Conservation (phyloP, 2,888 invertebrate species). For the Netelia fuscicornis region DNA sequence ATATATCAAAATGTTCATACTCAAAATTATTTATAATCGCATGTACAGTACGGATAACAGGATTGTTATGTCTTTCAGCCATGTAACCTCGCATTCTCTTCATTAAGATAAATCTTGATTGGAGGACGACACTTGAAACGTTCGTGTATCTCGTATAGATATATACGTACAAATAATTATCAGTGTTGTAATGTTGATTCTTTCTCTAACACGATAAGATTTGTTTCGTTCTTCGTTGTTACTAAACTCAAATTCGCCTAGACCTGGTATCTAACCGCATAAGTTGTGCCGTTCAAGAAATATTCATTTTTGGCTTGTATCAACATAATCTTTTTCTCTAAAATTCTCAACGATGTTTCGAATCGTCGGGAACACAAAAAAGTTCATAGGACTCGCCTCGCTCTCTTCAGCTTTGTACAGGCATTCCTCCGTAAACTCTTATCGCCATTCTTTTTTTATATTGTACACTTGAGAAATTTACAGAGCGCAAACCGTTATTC, state of each 20-base stretch:
- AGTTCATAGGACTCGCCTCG: conserved; percentile 2
- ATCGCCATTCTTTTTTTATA: background rate
- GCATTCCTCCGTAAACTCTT: conserved; percentile 14
- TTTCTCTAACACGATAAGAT: conserved; percentile 9
- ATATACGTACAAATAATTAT: conserved; percentile 33
- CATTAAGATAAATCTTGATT: conserved; percentile 18
- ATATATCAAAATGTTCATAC: conserved; percentile 55
- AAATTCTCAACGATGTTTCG: conserved; percentile 27
- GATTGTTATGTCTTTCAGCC: conserved; percentile 14
- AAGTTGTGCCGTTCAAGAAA: conserved; percentile 27
- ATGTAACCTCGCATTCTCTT: conserved; percentile 4
- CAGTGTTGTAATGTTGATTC: conserved; percentile 20
- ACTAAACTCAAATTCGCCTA: conserved; percentile 14
- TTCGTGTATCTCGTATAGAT: conserved; percentile 1
- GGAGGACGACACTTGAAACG: conserved; percentile 4
- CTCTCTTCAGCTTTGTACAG: conserved; percentile 41
- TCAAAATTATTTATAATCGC: conserved; percentile 58
- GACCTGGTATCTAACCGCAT: background rate
- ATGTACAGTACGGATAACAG: conserved; percentile 57
- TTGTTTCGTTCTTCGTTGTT: background rate
- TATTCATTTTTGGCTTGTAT: conserved; percentile 1
- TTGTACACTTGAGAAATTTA: conserved; percentile 53
- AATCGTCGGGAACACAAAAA: conserved; percentile 35
- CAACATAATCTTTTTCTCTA: conserved; percentile 1
- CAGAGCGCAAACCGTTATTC: conserved; percentile 9